These are phyloP conservation scores for Ditylenchus dipsaci DNA, from an alignment of 1,140 invertebrate genomes.

Conservation along the genomic window DNA sequence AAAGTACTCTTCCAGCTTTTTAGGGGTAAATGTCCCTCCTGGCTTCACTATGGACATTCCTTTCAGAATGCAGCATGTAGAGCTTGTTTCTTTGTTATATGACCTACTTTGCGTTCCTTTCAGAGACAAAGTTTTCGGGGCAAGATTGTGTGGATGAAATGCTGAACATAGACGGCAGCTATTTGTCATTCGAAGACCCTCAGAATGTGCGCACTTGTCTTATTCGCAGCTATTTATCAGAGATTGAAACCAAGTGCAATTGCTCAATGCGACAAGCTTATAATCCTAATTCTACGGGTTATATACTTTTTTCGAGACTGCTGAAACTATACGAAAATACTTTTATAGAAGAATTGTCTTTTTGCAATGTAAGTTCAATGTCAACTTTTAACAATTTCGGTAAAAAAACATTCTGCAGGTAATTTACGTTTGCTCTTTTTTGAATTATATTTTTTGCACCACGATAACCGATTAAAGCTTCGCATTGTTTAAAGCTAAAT, in stretches of 20 bases:
- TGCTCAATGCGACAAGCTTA: constrained; percentile 51
- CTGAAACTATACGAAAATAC: neutral
- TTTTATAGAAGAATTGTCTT: constrained; percentile 2
- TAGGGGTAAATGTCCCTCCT: constrained; percentile 53
- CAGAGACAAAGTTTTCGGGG: constrained; percentile 54
- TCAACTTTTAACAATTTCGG: neutral
- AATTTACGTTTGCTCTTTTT: too few relatives aligned
- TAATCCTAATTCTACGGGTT: constrained; percentile 35
- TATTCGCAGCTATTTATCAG: constrained; percentile 47
- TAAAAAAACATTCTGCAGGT: too few relatives aligned
- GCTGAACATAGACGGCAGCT: constrained; percentile 26
- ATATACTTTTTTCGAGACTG: neutral
- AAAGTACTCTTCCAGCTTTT: too few relatives aligned
- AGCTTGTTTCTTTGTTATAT: constrained; percentile 2
- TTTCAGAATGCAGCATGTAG: constrained; percentile 56
- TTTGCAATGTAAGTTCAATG: constrained; percentile 1
- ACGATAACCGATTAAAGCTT: too few relatives aligned
- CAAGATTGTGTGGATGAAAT: constrained; percentile 50
- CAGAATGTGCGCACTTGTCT: constrained; percentile 51
- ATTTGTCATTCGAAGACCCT: constrained; percentile 32
- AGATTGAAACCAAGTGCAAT: constrained; percentile 47
- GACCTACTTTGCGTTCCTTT: constrained; percentile 4
- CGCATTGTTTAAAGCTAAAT: too few relatives aligned
- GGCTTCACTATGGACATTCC: constrained; percentile 58
- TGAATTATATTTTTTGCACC: too few relatives aligned